These are phyloP conservation scores for Euzophera pinguis DNA, from an alignment of 2,888 invertebrate species.

Conservation along the genomic window DNA sequence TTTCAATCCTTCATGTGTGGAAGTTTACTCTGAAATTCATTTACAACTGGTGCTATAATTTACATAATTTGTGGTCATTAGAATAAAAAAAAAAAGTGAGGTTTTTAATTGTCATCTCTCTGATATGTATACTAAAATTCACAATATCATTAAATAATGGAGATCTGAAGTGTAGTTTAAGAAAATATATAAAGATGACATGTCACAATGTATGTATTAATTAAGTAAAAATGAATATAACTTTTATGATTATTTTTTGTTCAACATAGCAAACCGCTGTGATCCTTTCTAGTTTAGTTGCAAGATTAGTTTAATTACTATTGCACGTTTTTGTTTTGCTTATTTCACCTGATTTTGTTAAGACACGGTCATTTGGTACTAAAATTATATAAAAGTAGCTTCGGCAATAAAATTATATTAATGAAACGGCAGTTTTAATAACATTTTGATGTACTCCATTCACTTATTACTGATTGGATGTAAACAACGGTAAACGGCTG, in stretches of 20 bases:
- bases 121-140: not conserved
- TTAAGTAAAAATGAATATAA: not conserved
- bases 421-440: too few species aligned
- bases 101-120: not conserved
- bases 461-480: too few species aligned
- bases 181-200: constrained; percentile 15
- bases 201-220: not conserved
- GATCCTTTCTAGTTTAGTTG: constrained; percentile 12
- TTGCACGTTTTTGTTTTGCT: constrained; percentile 8
- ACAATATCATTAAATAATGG: not conserved
- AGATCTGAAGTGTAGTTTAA: not conserved
- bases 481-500: too few species aligned
- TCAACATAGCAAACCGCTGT: constrained; percentile 13
- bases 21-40: constrained; percentile 13
- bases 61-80: constrained; percentile 2
- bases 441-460: too few species aligned
- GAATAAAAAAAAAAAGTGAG: not conserved
- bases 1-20: not conserved
- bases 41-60: constrained; percentile 33
- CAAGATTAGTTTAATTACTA: constrained; percentile 15
- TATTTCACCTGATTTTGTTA: not conserved
- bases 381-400: too few species aligned
- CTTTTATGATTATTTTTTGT: constrained; percentile 3
- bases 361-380: not conserved
- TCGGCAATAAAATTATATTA: too few species aligned